Evolutionary conservation across 2,888 invertebrate species (phyloP).

Genomic region (Salpingus planirostris): DNA sequence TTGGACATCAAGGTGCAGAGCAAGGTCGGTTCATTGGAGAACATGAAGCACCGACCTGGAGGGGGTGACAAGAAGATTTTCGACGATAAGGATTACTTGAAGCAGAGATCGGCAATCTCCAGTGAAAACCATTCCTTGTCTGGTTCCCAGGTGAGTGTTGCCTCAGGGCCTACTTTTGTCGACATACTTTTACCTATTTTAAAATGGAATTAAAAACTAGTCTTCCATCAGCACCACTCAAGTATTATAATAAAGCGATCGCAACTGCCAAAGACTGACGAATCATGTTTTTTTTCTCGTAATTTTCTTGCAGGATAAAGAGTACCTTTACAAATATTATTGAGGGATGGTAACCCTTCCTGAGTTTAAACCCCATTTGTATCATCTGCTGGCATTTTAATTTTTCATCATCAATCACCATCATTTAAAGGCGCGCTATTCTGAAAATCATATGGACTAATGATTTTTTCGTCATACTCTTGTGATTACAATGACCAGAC

Average conservation of each 20-base stretch:
- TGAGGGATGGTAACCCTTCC: too few species aligned
- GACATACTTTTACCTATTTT: constrained; percentile 17
- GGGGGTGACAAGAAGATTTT: constrained; percentile 92
- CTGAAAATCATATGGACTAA: too few species aligned
- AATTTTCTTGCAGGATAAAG: constrained; percentile 27
- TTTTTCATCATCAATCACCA: too few species aligned
- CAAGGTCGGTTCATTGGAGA: constrained; percentile 86
- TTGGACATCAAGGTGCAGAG: constrained; percentile 87
- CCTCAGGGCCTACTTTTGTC: constrained; percentile 12
- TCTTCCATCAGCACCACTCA: too few species aligned
- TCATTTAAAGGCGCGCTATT: too few species aligned
- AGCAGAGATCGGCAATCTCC: constrained; percentile 54
- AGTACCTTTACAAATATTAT: constrained; percentile 33
- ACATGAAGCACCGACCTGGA: constrained; percentile 84
- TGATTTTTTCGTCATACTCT: too few species aligned
- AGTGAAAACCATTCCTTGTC: constrained; percentile 48
- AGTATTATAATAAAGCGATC: constrained; percentile 2
- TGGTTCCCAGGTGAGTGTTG: constrained; percentile 46
- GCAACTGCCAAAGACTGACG: constrained; percentile 7
- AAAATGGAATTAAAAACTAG: constrained; percentile 14
- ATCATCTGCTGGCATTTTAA: too few species aligned
- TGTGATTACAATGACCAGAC: too few species aligned
- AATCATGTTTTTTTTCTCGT: constrained; percentile 7
- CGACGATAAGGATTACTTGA: constrained; percentile 84
- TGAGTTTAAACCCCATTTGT: too few species aligned